Evolutionary conservation across 2,113 vertebrate species (phyloP).

Genomic region (Cyprinodon tularosa): DNA sequence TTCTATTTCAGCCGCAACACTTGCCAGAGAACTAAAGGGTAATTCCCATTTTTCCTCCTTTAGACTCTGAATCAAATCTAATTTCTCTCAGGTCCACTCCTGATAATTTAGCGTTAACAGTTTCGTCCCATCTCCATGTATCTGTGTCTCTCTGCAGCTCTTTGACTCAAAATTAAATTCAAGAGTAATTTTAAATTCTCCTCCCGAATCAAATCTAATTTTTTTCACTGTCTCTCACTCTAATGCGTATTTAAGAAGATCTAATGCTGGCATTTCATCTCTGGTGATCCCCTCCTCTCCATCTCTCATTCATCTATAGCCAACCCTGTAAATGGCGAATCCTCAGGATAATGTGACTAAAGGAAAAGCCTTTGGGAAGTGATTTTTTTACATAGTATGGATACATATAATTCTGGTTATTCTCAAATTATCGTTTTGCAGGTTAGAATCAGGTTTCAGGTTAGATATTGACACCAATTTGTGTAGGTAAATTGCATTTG

Average conservation of each 20-base stretch:
- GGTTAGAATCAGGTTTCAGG: background rate
- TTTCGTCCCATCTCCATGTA: slow-evolving; percentile 29
- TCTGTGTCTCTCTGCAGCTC: slow-evolving; percentile 42
- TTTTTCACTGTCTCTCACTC: slow-evolving; percentile 49
- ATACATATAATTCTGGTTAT: background rate
- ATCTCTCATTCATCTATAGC: background rate
- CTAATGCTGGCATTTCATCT: slow-evolving; percentile 36
- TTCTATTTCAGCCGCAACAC: background rate
- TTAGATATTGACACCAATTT: background rate
- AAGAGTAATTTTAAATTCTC: slow-evolving; percentile 64
- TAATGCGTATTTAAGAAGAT: slow-evolving; percentile 61
- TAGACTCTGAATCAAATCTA: slow-evolving; percentile 62
- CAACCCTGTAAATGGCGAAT: background rate
- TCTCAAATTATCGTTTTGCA: slow-evolving; percentile 1
- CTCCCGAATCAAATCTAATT: slow-evolving; percentile 70
- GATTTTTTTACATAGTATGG: background rate
- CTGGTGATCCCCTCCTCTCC: slow-evolving; percentile 2
- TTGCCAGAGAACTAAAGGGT: slow-evolving; percentile 50
- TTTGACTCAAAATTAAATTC: slow-evolving; percentile 57
- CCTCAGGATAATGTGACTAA: slow-evolving; percentile 1
- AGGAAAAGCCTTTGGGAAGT: background rate
- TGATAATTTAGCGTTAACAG: slow-evolving; percentile 63
- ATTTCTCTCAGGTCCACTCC: slow-evolving; percentile 63
- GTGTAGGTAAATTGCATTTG: slow-evolving; percentile 6
- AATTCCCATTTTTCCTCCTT: slow-evolving; percentile 47